These are phyloP conservation scores for Griposia aprilina DNA, from an alignment of 2,888 invertebrate species.

Conservation along the genomic window DNA sequence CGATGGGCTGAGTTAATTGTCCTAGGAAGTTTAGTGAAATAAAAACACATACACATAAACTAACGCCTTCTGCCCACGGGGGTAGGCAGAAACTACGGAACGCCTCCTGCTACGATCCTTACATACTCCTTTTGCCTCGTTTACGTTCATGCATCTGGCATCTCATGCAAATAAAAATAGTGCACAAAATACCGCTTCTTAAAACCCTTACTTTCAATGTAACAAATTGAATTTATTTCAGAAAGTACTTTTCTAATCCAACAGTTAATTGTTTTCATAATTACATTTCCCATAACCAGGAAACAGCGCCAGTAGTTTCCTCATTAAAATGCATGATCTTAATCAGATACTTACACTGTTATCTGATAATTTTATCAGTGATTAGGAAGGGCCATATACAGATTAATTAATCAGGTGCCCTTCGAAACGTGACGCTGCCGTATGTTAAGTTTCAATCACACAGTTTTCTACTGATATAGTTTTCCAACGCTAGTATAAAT, in stretches of 20 bases:
- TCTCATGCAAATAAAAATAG: neutral
- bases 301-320: constrained; percentile 5
- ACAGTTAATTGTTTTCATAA: neutral
- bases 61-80: too few relatives aligned
- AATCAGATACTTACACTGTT: constrained; percentile 26
- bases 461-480: constrained; percentile 34
- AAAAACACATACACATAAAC: too few relatives aligned
- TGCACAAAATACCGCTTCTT: neutral
- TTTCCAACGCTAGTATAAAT: constrained; percentile 9
- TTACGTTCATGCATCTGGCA: too few relatives aligned
- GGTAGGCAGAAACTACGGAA: too few relatives aligned
- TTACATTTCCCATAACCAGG: neutral
- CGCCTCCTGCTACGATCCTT: too few relatives aligned
- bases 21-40: neutral
- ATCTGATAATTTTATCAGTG: constrained; percentile 41
- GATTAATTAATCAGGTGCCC: constrained; percentile 39
- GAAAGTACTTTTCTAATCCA: neutral
- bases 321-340: constrained; percentile 30
- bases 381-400: constrained; percentile 12
- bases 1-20: neutral
- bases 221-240: neutral
- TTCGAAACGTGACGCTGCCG: constrained; percentile 11
- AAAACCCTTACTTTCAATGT: neutral
- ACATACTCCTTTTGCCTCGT: too few relatives aligned
- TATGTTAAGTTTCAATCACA: constrained; percentile 26